phyloP scores from a whole-genome alignment of 2,797 vertebrate genomes.

The Meriones psammophilus region DNA sequence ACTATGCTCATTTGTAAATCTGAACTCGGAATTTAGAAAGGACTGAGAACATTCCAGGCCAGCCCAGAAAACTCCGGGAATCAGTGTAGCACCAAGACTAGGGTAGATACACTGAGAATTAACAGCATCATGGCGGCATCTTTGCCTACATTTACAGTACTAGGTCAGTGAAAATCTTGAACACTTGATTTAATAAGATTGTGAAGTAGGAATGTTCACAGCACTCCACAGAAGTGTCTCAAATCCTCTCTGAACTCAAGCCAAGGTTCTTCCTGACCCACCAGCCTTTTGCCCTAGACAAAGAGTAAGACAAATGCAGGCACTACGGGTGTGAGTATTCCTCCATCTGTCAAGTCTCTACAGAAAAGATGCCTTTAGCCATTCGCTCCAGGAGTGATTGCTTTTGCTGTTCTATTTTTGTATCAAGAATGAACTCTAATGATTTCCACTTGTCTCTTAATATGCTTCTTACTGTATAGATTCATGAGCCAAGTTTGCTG shows the following conservation, averaged over 20 bases:
- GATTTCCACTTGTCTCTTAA: background rate
- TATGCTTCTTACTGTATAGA: background rate
- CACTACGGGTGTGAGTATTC: background rate
- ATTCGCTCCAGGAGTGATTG: background rate
- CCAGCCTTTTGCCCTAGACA: background rate
- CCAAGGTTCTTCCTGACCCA: background rate
- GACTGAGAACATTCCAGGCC: background rate
- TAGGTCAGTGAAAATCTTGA: background rate
- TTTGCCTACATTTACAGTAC: background rate
- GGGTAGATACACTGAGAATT: background rate
- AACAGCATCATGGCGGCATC: background rate
- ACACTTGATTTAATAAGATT: background rate
- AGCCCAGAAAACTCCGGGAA: background rate
- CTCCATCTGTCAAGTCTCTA: background rate
- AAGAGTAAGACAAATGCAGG: background rate
- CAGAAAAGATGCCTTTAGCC: background rate
- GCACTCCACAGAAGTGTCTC: background rate
- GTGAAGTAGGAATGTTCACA: background rate
- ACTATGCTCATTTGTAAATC: background rate
- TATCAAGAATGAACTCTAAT: background rate
- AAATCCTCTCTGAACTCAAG: slow-evolving; percentile 11
- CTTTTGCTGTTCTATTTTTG: slow-evolving; percentile 39
- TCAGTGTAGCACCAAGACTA: background rate
- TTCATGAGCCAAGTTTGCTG: background rate
- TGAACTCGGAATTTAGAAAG: background rate